Percentiles rank a stretch among this genome's conserved stretches.
phyloP scores from a whole-genome alignment of 92 coral and sea anemone species.

The Bergia puertoricense region DNA sequence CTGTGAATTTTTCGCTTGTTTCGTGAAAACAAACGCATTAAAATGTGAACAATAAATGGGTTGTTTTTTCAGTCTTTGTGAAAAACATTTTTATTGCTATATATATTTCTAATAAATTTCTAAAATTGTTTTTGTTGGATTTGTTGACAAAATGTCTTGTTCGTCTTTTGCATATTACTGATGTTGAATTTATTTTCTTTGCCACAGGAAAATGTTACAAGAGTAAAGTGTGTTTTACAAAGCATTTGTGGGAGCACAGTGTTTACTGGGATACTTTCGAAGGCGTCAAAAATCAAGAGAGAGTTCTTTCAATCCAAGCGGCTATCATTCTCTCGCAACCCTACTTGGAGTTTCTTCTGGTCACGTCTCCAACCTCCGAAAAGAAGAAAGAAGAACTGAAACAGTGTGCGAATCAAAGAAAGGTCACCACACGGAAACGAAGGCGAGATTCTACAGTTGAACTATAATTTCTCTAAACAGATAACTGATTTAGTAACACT shows the following conservation, averaged over 20 bases:
- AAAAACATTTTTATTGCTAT: constrained; percentile 13
- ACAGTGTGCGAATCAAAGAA: constrained; percentile 60
- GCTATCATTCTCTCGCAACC: constrained; percentile 98
- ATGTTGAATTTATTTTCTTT: constrained; percentile 30
- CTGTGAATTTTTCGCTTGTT: neutral
- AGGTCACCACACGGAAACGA: constrained; percentile 73
- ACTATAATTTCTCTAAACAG: constrained; percentile 63
- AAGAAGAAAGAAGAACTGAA: constrained; percentile 94
- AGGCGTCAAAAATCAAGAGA: constrained; percentile 96
- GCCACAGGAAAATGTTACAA: constrained; percentile 91
- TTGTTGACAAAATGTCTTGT: constrained; percentile 32
- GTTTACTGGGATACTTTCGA: constrained; percentile 98
- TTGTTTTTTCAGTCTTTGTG: constrained; percentile 1
- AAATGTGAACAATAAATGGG: neutral
- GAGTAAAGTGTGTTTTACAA: constrained; percentile 97
- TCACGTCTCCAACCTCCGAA: constrained; percentile 91
- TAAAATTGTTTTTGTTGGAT: constrained; percentile 27
- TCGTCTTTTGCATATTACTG: constrained; percentile 36
- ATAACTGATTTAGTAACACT: constrained; percentile 40
- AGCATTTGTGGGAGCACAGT: constrained; percentile 98
- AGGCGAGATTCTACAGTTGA: constrained; percentile 86
- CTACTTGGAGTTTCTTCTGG: constrained; percentile 94
- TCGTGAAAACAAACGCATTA: neutral
- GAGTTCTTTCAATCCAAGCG: constrained; percentile 98
- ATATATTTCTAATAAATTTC: constrained; percentile 35